Evolutionary conservation across 1,140 invertebrate genomes (phyloP), one percentile per base, ranked within the genome.

Genomic region (Pseudoatta argentina): DNA sequence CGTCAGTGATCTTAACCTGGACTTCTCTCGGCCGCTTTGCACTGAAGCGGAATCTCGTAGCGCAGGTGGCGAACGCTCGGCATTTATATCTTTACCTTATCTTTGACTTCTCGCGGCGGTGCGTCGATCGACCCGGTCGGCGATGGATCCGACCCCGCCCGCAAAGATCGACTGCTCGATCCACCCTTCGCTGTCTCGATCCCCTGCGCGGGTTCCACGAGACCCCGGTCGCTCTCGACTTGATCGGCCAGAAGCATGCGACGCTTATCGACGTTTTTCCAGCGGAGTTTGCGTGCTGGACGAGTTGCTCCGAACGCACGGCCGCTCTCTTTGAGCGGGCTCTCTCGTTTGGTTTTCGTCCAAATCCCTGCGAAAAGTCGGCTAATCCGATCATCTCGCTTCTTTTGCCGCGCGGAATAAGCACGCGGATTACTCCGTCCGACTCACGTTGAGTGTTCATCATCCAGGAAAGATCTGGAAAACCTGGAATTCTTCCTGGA

Each of bases 251-350:
- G 64, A 67, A 61, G 57, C 78, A 30, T 82, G 73, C 85, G 83
- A 59, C 90, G 88, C 91, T 94, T 95, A 95, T 95, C 92, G 94
- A 95, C 94, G 92, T 95, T 94, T 94, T 93, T 92, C 87, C 39
- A 75, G 64, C 63, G 81, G 93, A 93, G 93, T 78, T 92, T 94
- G 94, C 94, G 94, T 94, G 87, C 51, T 93, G 7, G 66, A 53
- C 71, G 92, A 94, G 93, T 92, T 95, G 93, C 93, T 92, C 93
- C 39, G 63, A 78, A 75, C 83, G 81, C 6, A 48, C 81, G 16
- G 85, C 73, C 64, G 34, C 39, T 63, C 44, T 27, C 39, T 64
- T 69, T 71, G 85, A 86, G 89, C 88, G 88, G 89, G 63, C 67
- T 59, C 63, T 82, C 86, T 86, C 51, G 30, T 91, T 92, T 91